Conservation (phyloP, 2,797 vertebrate species). For the Pampus argenteus region DNA sequence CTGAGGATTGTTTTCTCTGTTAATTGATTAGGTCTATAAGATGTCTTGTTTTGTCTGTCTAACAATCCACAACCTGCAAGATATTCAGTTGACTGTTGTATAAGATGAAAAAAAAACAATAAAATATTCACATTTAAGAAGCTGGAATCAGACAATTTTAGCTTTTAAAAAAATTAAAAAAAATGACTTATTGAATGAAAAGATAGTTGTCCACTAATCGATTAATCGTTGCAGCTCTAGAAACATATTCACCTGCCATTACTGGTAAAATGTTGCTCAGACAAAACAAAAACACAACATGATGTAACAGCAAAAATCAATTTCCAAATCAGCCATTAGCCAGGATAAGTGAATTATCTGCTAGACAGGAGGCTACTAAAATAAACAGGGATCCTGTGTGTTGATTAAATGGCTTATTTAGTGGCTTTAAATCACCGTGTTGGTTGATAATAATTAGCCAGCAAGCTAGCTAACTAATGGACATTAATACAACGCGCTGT, state of each 20-base stretch:
- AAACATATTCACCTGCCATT: not conserved
- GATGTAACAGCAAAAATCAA: not conserved
- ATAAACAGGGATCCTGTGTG: too few species aligned
- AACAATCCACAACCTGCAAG: not conserved
- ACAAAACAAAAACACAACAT: slow-evolving; percentile 23
- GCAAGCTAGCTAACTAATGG: slow-evolving; percentile 54
- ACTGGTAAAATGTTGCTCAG: slow-evolving; percentile 1
- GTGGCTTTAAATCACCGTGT: slow-evolving; percentile 6
- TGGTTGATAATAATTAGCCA: slow-evolving; percentile 65
- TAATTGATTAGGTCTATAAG: not conserved
- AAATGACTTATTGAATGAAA: too few species aligned
- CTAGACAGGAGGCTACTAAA: fast-evolving
- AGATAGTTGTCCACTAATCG: not conserved
- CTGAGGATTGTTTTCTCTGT: not conserved
- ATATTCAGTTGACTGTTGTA: too few species aligned
- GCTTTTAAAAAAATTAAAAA: not conserved
- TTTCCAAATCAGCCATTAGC: not conserved
- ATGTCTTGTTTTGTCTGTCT: too few species aligned
- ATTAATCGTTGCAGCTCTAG: not conserved
- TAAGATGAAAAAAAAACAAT: too few species aligned
- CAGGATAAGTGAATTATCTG: not conserved
- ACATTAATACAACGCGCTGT: slow-evolving; percentile 26
- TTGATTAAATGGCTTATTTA: slow-evolving; percentile 1
- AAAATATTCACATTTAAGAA: not conserved
- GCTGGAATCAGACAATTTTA: not conserved